These are phyloP conservation scores for Eidolon dupreanum DNA, from an alignment of 2,797 vertebrate genomes.

Conservation along the genomic window DNA sequence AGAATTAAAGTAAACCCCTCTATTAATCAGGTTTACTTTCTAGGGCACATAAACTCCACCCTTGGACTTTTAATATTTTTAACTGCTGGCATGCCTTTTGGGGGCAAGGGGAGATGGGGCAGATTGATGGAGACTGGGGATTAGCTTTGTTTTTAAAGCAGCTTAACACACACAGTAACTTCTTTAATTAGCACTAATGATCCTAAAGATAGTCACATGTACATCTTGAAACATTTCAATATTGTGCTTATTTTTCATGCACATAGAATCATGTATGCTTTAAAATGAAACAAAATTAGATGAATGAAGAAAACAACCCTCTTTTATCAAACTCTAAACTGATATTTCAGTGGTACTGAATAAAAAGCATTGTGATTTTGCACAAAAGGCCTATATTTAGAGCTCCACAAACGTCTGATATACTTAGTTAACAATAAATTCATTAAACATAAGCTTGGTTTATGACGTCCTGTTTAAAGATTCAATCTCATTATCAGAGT, in stretches of 20 bases:
- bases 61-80: constrained; percentile 14
- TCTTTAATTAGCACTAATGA: constrained; percentile 66
- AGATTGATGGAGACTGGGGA: neutral
- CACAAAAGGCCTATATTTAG: constrained; percentile 10
- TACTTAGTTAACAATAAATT: constrained; percentile 42
- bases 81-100: constrained; percentile 50
- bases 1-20: constrained; percentile 20
- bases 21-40: constrained; percentile 34
- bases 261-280: neutral
- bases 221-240: constrained; percentile 26
- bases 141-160: constrained; percentile 59
- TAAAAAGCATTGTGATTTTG: constrained; percentile 29
- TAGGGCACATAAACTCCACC: neutral
- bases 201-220: constrained; percentile 43
- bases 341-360: neutral
- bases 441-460: constrained; percentile 47
- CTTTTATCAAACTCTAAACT: constrained; percentile 21
- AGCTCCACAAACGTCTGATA: constrained; percentile 15
- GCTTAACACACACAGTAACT: constrained; percentile 51
- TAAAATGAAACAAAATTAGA: constrained; percentile 27
- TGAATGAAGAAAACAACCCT: constrained; percentile 4
- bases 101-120: neutral
- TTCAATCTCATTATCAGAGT: constrained; percentile 27
- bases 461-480: constrained; percentile 53
- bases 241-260: neutral